Percentiles rank a stretch among this genome's conserved stretches.
Conservation (phyloP, 2,797 vertebrate genomes). For the Gymnocypris eckloni region DNA sequence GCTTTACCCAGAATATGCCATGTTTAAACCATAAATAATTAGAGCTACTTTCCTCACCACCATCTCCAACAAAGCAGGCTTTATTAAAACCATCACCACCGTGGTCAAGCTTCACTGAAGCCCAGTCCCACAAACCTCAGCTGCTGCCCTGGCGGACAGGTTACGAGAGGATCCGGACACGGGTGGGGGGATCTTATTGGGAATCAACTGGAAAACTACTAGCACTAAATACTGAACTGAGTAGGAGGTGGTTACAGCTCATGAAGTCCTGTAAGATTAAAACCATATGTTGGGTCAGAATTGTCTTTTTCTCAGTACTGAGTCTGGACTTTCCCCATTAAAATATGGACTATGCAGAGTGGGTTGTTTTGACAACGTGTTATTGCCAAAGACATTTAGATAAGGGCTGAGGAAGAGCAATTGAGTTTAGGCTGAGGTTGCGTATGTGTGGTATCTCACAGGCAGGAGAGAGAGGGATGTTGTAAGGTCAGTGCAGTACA, state of each 20-base stretch:
- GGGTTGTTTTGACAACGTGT: slow-evolving; percentile 39
- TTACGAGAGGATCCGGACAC: slow-evolving; percentile 21
- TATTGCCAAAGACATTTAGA: slow-evolving; percentile 37
- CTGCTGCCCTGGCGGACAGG: slow-evolving; percentile 22
- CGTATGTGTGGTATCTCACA: slow-evolving; percentile 38
- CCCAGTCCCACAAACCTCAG: slow-evolving; percentile 45
- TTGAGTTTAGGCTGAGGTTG: slow-evolving; percentile 26
- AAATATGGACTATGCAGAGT: slow-evolving; percentile 17
- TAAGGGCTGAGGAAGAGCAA: slow-evolving; percentile 43
- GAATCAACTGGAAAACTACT: slow-evolving; percentile 60
- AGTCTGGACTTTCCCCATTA: slow-evolving; percentile 30
- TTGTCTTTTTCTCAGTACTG: slow-evolving; percentile 19
- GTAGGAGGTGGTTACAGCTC: slow-evolving; percentile 40
- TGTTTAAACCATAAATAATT: slow-evolving; percentile 81
- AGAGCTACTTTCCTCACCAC: slow-evolving; percentile 67
- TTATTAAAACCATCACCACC: slow-evolving; percentile 80
- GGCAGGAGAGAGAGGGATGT: slow-evolving; percentile 35
- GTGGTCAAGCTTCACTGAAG: slow-evolving; percentile 60
- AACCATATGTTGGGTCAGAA: slow-evolving; percentile 49
- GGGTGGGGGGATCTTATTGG: slow-evolving; percentile 45
- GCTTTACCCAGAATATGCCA: slow-evolving; percentile 75
- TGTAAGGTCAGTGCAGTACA: slow-evolving; percentile 42
- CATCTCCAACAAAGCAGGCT: slow-evolving; percentile 75
- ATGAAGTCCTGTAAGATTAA: slow-evolving; percentile 52
- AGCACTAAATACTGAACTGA: slow-evolving; percentile 39